Conservation (phyloP, 2,888 invertebrate genomes). For the Drosophila cyrtoloma region DNA sequence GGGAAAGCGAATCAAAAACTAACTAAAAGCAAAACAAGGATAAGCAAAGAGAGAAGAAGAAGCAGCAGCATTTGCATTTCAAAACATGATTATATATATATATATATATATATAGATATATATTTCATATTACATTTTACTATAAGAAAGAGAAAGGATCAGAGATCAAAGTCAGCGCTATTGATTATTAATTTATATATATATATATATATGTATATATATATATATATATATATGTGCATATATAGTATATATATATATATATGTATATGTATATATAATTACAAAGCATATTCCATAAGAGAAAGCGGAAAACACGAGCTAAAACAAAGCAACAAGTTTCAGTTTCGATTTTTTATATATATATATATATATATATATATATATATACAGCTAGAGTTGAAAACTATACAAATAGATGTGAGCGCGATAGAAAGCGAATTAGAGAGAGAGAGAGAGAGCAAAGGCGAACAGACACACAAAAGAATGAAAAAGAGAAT, state of each 20-base stretch:
- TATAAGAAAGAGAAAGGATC: conserved; percentile 11
- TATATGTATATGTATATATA: background rate
- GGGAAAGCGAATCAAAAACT: conserved; percentile 33
- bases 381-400: conserved; percentile 53
- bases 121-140: background rate
- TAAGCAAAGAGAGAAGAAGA: background rate
- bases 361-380: conserved; percentile 10
- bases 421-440: background rate
- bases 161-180: conserved; percentile 42
- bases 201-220: background rate
- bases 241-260: conserved; percentile 7
- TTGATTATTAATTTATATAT: conserved; percentile 12
- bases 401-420: conserved; percentile 52
- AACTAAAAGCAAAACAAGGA: conserved; percentile 18
- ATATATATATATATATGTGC: background rate
- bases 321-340: background rate
- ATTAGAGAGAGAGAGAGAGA: background rate
- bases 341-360: background rate
- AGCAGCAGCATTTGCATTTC: conserved; percentile 36
- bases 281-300: conserved; percentile 5
- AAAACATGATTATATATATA: conserved; percentile 11
- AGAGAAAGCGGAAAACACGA: background rate
- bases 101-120: conserved; percentile 1
- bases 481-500: background rate
- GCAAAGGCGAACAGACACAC: background rate